Evolutionary conservation across 1,140 invertebrate genomes (phyloP), one percentile per base, ranked within the genome.

Genomic region (Triops cancriformis): DNA sequence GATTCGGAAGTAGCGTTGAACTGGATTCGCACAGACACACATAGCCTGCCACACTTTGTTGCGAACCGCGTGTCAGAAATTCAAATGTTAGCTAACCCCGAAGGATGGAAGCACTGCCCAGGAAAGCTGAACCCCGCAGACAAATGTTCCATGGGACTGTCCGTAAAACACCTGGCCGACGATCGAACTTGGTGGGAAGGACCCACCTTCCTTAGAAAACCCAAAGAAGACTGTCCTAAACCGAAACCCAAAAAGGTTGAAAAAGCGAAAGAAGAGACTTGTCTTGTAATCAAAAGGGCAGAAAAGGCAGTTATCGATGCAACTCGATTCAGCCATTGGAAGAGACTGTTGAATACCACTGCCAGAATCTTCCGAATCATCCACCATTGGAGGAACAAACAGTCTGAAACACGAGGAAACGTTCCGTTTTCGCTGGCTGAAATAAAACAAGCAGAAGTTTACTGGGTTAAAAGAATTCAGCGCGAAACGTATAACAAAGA

Each of bases 61-160:
- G 83, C 83, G 1, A 86, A 85, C 79, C 79, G 84, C 26, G 81
- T 86, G 0, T 31, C 79, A 4, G 80, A 84, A 81, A 86, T 87
- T 73, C 83, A 82, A 78, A 73, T 79, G 10, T 23, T 26, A 28
- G 27, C 76, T 6, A n/a, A 77, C 0, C 64, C 23, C 2, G 45
- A 26, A 0, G 64, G 76, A 37, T 84, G 82, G 83, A 73, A 73
- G 10, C 80, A 83, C 74, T 80, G 82, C 12, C 72, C 75, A 2
- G 78, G 82, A 14, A 26, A 43, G 11, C 74, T 82, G 0, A 83
- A 83, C 64, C 81, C 82, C 5, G 82, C 82, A n/a, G 10, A 82
- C 82, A n/a, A 73, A 77, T 80, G 0, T 9, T 82, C 82, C 14
- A 73, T 80, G 26, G 82, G 81, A 1, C 77, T 80, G 26, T 73